Evolutionary conservation across 1,140 invertebrate genomes (phyloP), one percentile per base, ranked within the genome.

Genomic region (Drosophila lacteicornis): DNA sequence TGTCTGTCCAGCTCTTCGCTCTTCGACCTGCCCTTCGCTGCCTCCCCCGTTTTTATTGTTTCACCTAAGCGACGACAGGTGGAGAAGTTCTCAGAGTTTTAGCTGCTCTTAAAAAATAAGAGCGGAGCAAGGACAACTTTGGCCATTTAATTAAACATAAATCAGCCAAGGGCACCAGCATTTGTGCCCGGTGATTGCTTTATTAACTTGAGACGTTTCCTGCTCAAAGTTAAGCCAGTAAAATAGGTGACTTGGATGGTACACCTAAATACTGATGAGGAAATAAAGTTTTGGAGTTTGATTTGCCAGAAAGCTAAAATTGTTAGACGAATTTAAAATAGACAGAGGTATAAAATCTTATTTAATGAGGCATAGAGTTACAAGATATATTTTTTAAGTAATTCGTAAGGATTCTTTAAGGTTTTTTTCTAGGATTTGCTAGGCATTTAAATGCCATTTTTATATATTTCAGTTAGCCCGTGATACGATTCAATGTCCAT

Each of bases 1-100:
- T 67, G 76, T 68, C 78, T 66, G 78, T 56, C 62, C 67, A 79
- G 80, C 77, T 58, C 63, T 33, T 66, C 51, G 27, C 59, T 62
- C 8, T 62, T 40, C 7, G 33, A 22, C 8, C 33, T 19, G 27
- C 27, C 22, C 19, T 38, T 36, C 51, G 36, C 17, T 43, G 51
- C 51, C 33, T 22, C 40, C 51, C 6, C 19, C 43, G 38, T 68
- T 77, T 70, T 78, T 67, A 84, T 80, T 80, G 49, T 83, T 77
- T 88, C 47, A 69, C 45, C 53, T 69, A 19, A 79, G 63, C 84
- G 85, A 79, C 80, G 85, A 79, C 84, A 88, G 84, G 80, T 88
- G 85, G 69, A 49, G 43, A 81, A 75, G 55, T 88, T 88, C 84
- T 69, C 84, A 88, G 82, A 62, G 66, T 55, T 78, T 73, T 38